A percentile compares a stretch with the other conserved stretches of the same genome.
phyloP scores from a whole-genome alignment of 2,888 invertebrate genomes.

The Drosophila infuscata region DNA sequence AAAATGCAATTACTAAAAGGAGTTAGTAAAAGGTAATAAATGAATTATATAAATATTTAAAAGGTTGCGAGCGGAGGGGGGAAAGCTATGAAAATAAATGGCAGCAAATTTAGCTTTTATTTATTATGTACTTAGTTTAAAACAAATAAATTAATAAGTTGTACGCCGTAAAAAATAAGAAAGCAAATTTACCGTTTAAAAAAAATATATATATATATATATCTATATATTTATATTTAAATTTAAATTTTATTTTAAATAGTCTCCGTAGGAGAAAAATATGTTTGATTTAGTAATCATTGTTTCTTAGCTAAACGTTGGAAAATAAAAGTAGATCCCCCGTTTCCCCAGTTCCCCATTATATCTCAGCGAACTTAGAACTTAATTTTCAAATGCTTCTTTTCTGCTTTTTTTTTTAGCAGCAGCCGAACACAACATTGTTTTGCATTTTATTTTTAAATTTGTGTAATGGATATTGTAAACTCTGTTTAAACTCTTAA shows the following conservation, averaged over 20 bases:
- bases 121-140: background rate
- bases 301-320: background rate
- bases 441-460: background rate
- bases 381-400: background rate
- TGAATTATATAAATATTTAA: background rate
- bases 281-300: background rate
- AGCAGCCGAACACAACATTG: slow-evolving; percentile 4
- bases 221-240: background rate
- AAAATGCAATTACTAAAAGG: too few relatives aligned
- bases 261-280: background rate
- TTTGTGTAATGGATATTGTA: background rate
- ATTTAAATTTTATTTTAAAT: background rate
- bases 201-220: background rate
- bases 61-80: background rate
- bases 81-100: background rate
- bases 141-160: background rate
- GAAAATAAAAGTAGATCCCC: background rate
- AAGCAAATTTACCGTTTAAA: background rate
- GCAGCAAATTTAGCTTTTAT: background rate
- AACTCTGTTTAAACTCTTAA: background rate
- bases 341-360: background rate
- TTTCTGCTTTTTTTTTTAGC: background rate
- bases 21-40: background rate
- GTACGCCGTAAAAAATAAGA: too few relatives aligned
- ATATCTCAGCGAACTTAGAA: background rate